Evolutionary conservation across 2,888 invertebrate species (phyloP).

Genomic region (Synergus laeviventris): DNA sequence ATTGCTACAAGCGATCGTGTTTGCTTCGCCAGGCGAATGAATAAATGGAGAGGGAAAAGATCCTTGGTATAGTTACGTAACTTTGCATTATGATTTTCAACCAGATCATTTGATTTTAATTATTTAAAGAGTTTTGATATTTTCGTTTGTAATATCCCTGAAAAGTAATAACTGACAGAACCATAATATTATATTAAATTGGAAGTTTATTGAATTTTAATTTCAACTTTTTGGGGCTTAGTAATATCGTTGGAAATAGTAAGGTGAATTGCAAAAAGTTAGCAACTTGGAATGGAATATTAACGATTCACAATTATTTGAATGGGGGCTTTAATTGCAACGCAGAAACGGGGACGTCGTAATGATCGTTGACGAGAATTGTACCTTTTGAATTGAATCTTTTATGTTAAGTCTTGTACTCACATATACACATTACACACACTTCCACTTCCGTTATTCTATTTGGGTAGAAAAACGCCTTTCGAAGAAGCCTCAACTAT

Average conservation of each 20-base stretch:
- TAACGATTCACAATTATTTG: conserved; percentile 48
- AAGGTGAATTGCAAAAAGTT: conserved; percentile 10
- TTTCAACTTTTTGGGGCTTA: no score
- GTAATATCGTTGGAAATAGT: neutral
- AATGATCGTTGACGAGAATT: conserved; percentile 3
- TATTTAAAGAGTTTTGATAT: neutral
- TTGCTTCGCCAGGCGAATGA: conserved; percentile 40
- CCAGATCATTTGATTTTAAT: neutral
- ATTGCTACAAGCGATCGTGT: conserved; percentile 47
- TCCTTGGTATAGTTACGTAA: conserved; percentile 16
- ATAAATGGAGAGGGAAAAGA: conserved; percentile 18
- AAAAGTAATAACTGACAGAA: conserved; percentile 4
- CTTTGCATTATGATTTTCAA: neutral
- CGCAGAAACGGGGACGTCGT: conserved; percentile 16
- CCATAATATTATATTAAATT: conserved; percentile 11
- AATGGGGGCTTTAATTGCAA: conserved; percentile 52
- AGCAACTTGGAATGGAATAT: conserved; percentile 43
- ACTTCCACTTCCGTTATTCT: conserved; percentile 37
- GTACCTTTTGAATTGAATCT: conserved; percentile 5
- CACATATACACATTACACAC: neutral
- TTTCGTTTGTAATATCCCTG: conserved; percentile 4
- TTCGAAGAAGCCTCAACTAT: neutral
- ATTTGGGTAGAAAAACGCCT: conserved; percentile 17
- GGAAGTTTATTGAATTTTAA: no score
- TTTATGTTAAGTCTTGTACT: neutral